These are phyloP conservation scores for Typhlomys cinereus DNA, from an alignment of 2,113 vertebrate species.

Conservation along the genomic window DNA sequence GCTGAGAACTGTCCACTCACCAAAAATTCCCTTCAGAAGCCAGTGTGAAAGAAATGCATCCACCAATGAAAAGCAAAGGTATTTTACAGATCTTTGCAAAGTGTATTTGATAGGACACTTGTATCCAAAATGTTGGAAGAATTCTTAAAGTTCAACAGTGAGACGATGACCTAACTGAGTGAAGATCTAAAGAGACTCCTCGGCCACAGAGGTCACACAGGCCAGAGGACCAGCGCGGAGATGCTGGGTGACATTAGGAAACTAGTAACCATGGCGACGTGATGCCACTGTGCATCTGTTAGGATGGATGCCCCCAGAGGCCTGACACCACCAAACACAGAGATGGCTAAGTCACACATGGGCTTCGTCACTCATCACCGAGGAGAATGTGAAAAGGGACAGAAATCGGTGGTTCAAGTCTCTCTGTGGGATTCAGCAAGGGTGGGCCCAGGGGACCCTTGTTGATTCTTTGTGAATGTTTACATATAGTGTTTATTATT, in stretches of 20 bases:
- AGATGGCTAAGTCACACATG: background rate
- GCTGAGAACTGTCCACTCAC: background rate
- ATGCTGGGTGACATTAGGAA: too few species aligned
- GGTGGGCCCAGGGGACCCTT: background rate
- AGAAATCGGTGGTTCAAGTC: background rate
- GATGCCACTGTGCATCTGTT: background rate
- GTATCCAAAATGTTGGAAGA: background rate
- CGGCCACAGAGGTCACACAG: background rate
- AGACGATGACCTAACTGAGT: background rate
- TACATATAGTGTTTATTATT: too few species aligned
- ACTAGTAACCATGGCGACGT: background rate
- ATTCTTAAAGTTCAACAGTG: slow-evolving; percentile 10
- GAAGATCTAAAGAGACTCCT: background rate
- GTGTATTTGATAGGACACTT: background rate
- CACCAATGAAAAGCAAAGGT: background rate
- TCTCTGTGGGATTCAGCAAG: background rate
- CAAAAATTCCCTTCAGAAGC: background rate
- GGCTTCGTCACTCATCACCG: background rate
- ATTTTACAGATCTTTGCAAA: too few species aligned
- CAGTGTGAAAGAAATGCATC: background rate
- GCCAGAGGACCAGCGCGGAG: too few species aligned
- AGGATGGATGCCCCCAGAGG: background rate
- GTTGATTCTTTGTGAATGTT: too few species aligned
- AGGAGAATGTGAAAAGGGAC: background rate
- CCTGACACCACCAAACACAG: background rate